Evolutionary conservation across 2,113 vertebrate genomes (phyloP), one percentile per base, ranked within the genome.

Genomic region (Microtus montanus): DNA sequence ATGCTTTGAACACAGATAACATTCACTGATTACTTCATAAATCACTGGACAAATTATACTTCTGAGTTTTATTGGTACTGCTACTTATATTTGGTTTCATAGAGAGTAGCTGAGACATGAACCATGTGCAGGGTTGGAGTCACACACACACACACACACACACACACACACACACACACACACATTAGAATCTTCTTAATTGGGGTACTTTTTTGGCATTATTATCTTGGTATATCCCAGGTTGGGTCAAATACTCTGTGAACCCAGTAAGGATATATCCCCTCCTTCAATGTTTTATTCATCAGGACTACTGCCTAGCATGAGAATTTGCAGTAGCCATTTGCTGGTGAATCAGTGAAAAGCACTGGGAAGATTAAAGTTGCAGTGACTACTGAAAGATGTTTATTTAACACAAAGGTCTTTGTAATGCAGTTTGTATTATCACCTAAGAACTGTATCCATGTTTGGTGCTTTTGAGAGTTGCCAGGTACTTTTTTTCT

Each of bases 191-290:
- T 7, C 0, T 20, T 90, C 7, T 71, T 24, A 26, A 77, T 70
- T 4, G 38, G 54, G 12, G 0, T 33, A 26, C 5, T 6, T 1
- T 1, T 82, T 74, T 61, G 5, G 1, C 0, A 12, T 75, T 12
- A 38, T 44, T 44, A 44, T 64, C 4, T 90, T 90, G n/a, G 5
- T 78, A 0, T 47, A 61, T 79, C 47, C n/a, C 44, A 71, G 33
- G 28, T 1, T 64, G 1, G 47, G 35, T 75, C 52, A 66, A 61
- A 61, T 44, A n/a, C 13, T 87, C 10, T 35, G 5, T 2, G 64
- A 20, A 24, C 44, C 8, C 15, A 80, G 64, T 20, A 93, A 24
- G 1, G 2, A 3, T 20, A 26, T 33, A 2, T 70, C 6, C 0
- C 6, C 4, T 38, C 26, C 13, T 9, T 86, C 4, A 2, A 49